Evolutionary conservation across 2,888 invertebrate genomes (phyloP), one percentile per base, ranked within the genome.

Genomic region (Caenorhabditis sp.): DNA sequence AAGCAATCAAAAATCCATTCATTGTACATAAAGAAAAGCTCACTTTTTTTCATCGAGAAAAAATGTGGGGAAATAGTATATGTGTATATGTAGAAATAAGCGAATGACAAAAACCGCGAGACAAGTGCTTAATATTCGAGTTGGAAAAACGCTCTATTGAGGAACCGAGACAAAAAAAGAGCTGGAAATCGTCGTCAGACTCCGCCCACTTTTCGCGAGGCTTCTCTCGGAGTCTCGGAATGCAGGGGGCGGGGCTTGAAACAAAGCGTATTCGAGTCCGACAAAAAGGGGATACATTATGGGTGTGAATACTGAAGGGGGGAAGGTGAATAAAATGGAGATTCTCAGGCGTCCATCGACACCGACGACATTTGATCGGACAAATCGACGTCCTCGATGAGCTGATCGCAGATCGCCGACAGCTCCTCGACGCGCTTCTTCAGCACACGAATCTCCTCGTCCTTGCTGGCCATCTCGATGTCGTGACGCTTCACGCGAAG

Each of bases 371-470:
- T 68, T 19, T 47, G 49, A 68, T 77, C 82, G 24, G 38, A 63
- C 16, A 77, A 51, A 47, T 82, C 82, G n/a, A 69, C 82, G n/a
- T 82, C 82, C 8, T 61, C 68, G 26, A 82, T 41, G 22, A 82
- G 31, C 47, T 82, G 82, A 79, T 82, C 82, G 28, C 82, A 82
- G 24, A 82, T 77, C 16, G 61, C n/a, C 8, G 82, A 54, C 2
- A 82, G 54, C 31, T 82, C 77, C 4, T 41, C 22, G 19, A 82
- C 77, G 24, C 74, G 66, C 7, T 44, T 74, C 64, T 66, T 54
- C 61, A 82, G 28, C 22, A 69, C 69, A 2, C 28, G 16, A 31
- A 69, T 79, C 49, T 82, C 82, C 26, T 82, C 79, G 49, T 79
- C 44, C 22, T 73, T 77, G 19, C 82, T 69, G 14, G 22, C 31